Percentiles rank a stretch among this genome's conserved stretches.
Evolutionary conservation across 2,113 vertebrate genomes (phyloP).

Genomic region (Actinemys pallida): DNA sequence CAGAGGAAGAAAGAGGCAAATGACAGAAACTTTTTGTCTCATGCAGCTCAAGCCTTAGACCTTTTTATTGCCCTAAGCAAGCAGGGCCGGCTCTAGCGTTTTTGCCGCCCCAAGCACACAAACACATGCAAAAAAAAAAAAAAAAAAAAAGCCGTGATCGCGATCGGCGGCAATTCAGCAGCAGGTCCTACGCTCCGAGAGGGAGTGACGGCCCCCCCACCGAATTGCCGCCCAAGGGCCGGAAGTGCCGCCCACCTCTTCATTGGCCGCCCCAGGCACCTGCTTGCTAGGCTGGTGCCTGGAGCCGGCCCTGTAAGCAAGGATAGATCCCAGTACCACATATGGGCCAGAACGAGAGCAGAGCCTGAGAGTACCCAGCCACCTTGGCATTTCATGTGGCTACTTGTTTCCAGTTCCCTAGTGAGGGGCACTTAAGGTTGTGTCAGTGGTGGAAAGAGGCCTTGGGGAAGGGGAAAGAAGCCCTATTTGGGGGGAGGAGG

Average conservation of each 20-base stretch:
- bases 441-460: rapidly evolving
- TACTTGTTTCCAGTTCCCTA: not conserved
- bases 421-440: not conserved
- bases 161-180: too few species aligned
- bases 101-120: too few species aligned
- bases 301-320: not conserved
- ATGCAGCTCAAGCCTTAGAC: too few species aligned
- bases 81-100: not conserved
- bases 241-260: too few species aligned
- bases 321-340: not conserved
- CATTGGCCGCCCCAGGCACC: too few species aligned
- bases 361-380: not conserved
- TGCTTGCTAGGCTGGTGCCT: too few species aligned
- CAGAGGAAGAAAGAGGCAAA: not conserved
- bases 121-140: too few species aligned
- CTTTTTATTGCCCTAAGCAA: conserved; percentile 7
- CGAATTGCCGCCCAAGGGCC: too few species aligned
- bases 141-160: too few species aligned
- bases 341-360: not conserved
- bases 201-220: too few species aligned
- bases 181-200: too few species aligned
- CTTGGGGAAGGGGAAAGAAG: conserved; percentile 5
- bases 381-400: not conserved
- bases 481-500: not conserved
- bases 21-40: not conserved